Base-by-base conservation (phyloP, 2,113 vertebrate genomes). In the Phylloscopus whistleri region DNA sequence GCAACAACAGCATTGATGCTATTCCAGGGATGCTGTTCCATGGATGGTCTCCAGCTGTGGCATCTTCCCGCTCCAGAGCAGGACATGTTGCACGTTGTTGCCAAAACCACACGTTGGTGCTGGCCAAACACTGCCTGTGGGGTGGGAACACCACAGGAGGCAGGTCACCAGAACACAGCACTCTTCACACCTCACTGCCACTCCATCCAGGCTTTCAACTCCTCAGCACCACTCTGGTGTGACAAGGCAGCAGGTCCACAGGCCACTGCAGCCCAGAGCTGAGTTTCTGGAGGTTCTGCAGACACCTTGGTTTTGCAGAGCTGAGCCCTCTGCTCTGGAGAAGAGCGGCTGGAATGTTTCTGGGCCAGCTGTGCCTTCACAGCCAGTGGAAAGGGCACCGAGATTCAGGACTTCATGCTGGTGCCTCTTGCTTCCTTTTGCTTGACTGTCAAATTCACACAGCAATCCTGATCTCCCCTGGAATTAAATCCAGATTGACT, bases 191-290 rank as follows among this genome's bases (percentile, higher is more conserved):
- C 48, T 66, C 3, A 2, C 24, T 78, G 51, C 41, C 52, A 13
- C 28, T 37, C 14, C 80, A 52, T 23, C 62, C 20, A n/a, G 79
- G 67, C 23, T 70, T 66, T 78, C 56, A 84, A 1, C 22, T 70
- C 67, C 69, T 58, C 60, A 69, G 73, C 75, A 39, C 14, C 46
- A 56, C 20, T 4, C 26, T 8, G 28, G 30, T 9, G 17, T 2
- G 11, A 68, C 1, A 24, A 55, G 58, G 16, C 69, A 70, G 67
- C 26, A 24, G 22, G 18, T 53, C 43, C 48, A 13, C 43, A 13
- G 10, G 24, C 22, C 0, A 0, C 46, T 49, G 68, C 39, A 81
- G 43, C 31, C 5, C 2, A 27, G 49, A 76, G 39, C 0, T 41
- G 37, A 52, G 63, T 33, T 72, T 63, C 63, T n/a, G 41, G 37